Evolutionary conservation across 2,113 vertebrate genomes (phyloP).

Genomic region (Carollia perspicillata): DNA sequence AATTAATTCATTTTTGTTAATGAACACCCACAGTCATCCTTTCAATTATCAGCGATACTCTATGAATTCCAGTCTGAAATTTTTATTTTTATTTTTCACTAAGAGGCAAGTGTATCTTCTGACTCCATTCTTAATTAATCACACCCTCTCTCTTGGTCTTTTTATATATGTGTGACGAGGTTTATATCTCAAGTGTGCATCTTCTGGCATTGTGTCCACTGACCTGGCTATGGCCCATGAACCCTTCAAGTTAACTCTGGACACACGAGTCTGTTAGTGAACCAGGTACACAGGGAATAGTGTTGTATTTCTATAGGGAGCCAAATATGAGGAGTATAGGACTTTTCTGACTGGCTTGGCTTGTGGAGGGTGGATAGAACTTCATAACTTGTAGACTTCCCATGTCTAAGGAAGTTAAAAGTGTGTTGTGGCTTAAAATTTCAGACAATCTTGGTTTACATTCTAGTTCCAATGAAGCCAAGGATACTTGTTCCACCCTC

Average conservation of each 20-base stretch:
- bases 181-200: not conserved
- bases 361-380: not conserved
- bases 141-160: not conserved
- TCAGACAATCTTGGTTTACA: not conserved
- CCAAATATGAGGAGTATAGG: not conserved
- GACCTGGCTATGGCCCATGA: too few relatives aligned
- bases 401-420: not conserved
- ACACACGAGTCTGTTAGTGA: not conserved
- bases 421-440: not conserved
- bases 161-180: not conserved
- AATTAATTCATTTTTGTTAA: not conserved
- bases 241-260: not conserved
- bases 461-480: not conserved
- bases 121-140: not conserved
- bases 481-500: not conserved
- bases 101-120: not conserved
- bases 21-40: not conserved
- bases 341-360: not conserved
- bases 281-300: not conserved
- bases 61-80: not conserved
- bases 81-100: not conserved
- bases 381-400: not conserved
- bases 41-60: not conserved
- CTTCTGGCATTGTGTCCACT: not conserved
- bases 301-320: not conserved